Conservation (phyloP, 2,113 vertebrate species). For the Vombatus ursinus region DNA sequence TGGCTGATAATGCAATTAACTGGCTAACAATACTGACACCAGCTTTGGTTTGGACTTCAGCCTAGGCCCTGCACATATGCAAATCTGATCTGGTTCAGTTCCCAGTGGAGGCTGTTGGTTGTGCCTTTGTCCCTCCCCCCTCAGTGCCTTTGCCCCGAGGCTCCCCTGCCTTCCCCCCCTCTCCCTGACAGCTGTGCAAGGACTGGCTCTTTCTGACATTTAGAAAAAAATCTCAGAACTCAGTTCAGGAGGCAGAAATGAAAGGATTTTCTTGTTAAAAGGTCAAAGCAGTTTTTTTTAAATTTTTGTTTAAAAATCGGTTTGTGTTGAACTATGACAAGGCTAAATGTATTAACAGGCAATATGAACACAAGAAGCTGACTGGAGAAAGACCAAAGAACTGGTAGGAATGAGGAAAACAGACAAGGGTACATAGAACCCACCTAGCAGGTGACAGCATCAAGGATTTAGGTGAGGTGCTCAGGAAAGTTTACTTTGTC, state of each 20-base stretch:
- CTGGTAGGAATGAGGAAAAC: rapidly evolving
- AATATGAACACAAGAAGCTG: background rate
- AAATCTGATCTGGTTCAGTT: background rate
- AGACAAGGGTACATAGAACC: background rate
- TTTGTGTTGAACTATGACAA: constrained; percentile 73
- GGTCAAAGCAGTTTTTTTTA: constrained; percentile 79
- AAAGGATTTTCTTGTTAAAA: constrained; percentile 85
- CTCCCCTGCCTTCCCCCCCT: background rate
- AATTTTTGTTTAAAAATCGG: constrained; percentile 69
- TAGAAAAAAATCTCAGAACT: constrained; percentile 80
- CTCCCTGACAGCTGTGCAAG: constrained; percentile 47
- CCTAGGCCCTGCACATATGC: background rate
- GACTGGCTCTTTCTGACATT: constrained; percentile 82
- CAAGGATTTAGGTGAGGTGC: background rate
- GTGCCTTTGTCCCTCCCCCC: background rate
- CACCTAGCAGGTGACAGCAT: background rate
- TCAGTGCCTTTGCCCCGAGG: background rate
- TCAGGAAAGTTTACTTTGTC: background rate
- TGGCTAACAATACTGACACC: background rate
- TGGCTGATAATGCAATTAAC: background rate
- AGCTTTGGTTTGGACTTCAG: background rate
- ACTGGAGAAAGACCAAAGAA: background rate
- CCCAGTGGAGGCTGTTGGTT: background rate
- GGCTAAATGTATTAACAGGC: constrained; percentile 46
- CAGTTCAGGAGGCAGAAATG: constrained; percentile 81